Evolutionary conservation across 2,888 invertebrate species (phyloP).

Genomic region (Maniola hyperantus): DNA sequence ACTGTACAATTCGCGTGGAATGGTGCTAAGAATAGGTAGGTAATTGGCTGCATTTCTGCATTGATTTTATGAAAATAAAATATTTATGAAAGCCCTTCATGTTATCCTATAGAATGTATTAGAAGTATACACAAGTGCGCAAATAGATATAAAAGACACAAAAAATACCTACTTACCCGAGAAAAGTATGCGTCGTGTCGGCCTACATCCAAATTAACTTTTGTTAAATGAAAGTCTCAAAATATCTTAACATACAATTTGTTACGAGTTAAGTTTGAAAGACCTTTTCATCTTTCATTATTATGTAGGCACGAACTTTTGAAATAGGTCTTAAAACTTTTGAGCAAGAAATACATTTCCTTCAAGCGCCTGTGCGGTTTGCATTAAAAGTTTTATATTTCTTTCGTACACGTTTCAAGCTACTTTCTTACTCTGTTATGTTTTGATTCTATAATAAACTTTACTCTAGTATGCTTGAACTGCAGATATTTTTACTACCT

Average conservation of each 20-base stretch:
- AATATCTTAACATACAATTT: constrained; percentile 21
- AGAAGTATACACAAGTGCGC: background rate
- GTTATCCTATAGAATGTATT: too few relatives aligned
- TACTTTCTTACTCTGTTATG: constrained; percentile 17
- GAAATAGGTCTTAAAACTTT: constrained; percentile 35
- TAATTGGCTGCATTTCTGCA: too few relatives aligned
- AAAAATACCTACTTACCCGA: too few relatives aligned
- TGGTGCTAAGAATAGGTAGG: too few relatives aligned
- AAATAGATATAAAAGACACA: background rate
- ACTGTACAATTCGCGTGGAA: too few relatives aligned
- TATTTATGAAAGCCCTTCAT: too few relatives aligned
- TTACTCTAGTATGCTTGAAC: background rate
- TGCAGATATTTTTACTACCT: background rate
- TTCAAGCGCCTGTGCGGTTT: constrained; percentile 22
- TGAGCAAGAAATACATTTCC: constrained; percentile 20
- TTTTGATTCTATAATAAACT: constrained; percentile 7
- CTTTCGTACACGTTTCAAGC: constrained; percentile 14
- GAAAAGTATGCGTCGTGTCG: too few relatives aligned
- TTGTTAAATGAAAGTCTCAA: constrained; percentile 12
- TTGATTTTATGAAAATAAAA: too few relatives aligned
- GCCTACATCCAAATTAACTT: background rate
- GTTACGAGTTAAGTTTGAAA: constrained; percentile 26
- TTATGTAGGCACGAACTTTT: constrained; percentile 31
- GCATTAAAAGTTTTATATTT: constrained; percentile 21
- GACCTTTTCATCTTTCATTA: constrained; percentile 29